Base-by-base conservation (phyloP, 2,113 vertebrate species). In the Grammomys dolichurus region DNA sequence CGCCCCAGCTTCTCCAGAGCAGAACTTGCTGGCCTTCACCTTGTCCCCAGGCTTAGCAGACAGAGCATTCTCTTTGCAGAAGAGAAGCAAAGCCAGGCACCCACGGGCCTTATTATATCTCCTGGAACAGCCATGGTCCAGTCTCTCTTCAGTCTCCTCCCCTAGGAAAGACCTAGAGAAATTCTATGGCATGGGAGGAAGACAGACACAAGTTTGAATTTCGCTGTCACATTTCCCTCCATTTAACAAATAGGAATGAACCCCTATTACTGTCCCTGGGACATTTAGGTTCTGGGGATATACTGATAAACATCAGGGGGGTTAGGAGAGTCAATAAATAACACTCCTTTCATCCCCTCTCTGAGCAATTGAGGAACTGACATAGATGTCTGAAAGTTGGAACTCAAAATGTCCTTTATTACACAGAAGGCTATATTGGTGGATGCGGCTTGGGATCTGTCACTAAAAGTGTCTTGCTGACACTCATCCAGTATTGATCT, bases 211-310 rank as follows among this genome's bases (percentile, higher is more conserved):
- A 65, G 46, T 87, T 91, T 93, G 90, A 77, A 85, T 91, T 78
- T 56, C 56, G 28, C 87, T 93, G 90, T 90, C 84, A 84, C 63
- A 87, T 92, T 96, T 89, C 77, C 51, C 81, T 84, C 81, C 86
- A 90, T 89, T 93, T 54, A 87, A 86, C 94, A 95, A 96, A 89
- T 96, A 81, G 92, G 36, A 72, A 90, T 77, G 82, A 91, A 73
- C 67, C 54, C 86, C 86, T 81, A 48, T 88, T 40, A 87, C 67
- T 70, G 40, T 72, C 75, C 40, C 76, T 65, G 72, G 93, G 65
- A 90, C 90, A 81, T 86, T 84, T 77, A 51, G 58, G 85, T 93
- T 97, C 94, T 90, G 92, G 76, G 80, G 46, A 96, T 76, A 75
- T 22, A 58, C 87, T 89, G 92, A 96, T 92, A 95, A 89, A 94